Evolutionary conservation across 2,888 invertebrate genomes (phyloP).

Genomic region (Xestia rhomboidea): DNA sequence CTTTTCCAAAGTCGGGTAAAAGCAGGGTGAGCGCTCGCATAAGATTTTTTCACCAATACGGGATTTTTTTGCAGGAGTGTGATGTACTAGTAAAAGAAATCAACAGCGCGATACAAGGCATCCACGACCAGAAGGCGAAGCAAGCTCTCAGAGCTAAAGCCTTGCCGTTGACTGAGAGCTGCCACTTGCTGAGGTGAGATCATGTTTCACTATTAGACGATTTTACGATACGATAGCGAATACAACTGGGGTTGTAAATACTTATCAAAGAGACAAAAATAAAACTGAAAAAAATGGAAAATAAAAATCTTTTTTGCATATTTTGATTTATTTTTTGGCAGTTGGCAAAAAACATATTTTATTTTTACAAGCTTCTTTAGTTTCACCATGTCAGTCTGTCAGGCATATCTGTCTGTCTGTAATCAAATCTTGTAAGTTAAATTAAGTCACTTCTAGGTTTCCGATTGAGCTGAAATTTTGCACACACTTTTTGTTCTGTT

Average conservation of each 20-base stretch:
- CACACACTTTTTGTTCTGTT: too few relatives aligned
- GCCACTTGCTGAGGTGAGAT: conserved; percentile 76
- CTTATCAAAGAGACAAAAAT: not conserved
- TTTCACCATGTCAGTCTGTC: too few relatives aligned
- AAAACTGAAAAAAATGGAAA: too few relatives aligned
- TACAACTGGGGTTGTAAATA: not conserved
- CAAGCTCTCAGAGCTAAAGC: conserved; percentile 69
- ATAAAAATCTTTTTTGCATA: too few relatives aligned
- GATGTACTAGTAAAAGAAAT: conserved; percentile 73
- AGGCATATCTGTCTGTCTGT: too few relatives aligned
- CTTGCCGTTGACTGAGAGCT: conserved; percentile 73
- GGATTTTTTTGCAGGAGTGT: conserved; percentile 73
- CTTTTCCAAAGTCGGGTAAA: not conserved
- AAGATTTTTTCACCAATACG: not conserved
- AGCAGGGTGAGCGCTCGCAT: not conserved
- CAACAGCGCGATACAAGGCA: conserved; percentile 63
- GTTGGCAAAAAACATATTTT: too few relatives aligned
- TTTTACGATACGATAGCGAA: not conserved
- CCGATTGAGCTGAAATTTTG: too few relatives aligned
- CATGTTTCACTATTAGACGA: not conserved
- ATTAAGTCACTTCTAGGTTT: too few relatives aligned
- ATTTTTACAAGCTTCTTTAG: too few relatives aligned
- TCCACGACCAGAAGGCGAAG: conserved; percentile 73
- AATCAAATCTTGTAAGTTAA: too few relatives aligned
- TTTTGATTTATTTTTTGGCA: too few relatives aligned